Percentiles rank a stretch among this genome's conserved stretches.
Evolutionary conservation across 2,888 invertebrate genomes (phyloP).

Genomic region (Troides oblongomaculatus): DNA sequence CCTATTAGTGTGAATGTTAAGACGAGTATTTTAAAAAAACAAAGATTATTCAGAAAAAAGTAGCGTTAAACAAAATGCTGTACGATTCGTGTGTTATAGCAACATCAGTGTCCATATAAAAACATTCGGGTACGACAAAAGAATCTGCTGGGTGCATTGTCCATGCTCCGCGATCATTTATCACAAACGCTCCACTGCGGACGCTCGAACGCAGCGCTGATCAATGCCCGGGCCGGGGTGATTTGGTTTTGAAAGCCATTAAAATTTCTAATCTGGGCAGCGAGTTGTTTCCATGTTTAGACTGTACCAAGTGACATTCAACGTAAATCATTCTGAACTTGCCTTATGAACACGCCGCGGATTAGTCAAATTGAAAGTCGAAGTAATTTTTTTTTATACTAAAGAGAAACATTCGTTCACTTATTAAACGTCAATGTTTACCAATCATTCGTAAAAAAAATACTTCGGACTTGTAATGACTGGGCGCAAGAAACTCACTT

Average conservation of each 20-base stretch:
- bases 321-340: no score
- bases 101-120: slow-evolving; percentile 75
- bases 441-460: no score
- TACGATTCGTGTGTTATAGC: slow-evolving; percentile 51
- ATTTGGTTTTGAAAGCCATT: slow-evolving; percentile 49
- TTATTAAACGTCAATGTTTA: no score
- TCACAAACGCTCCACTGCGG: slow-evolving; percentile 72
- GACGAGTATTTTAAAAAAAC: no score
- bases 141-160: slow-evolving; percentile 77
- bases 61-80: slow-evolving; percentile 1
- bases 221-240: slow-evolving; percentile 58
- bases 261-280: slow-evolving; percentile 50
- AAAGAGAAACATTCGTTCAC: no score
- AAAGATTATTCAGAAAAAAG: no score
- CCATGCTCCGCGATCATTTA: slow-evolving; percentile 63
- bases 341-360: no score
- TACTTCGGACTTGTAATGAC: no score
- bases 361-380: no score
- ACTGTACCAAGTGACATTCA: background rate
- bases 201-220: slow-evolving; percentile 67
- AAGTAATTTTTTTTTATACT: no score
- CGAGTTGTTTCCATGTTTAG: slow-evolving; percentile 1
- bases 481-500: no score
- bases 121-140: slow-evolving; percentile 70
- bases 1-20: no score